These are phyloP conservation scores for Bimastos eiseni DNA, from an alignment of 2,888 invertebrate genomes.

Conservation along the genomic window DNA sequence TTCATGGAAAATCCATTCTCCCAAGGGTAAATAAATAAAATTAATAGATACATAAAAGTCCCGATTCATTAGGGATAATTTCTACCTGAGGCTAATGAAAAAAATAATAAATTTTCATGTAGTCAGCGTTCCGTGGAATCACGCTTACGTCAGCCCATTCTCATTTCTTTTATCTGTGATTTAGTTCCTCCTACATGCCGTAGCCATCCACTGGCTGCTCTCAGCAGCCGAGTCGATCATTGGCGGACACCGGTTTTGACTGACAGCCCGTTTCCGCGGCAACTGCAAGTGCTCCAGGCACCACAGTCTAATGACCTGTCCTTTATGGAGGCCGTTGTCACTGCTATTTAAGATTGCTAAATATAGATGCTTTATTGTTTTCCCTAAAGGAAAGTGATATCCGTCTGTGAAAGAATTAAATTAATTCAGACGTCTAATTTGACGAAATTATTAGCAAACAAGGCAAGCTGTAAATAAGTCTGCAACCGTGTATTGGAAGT, in stretches of 20 bases:
- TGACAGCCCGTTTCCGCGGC: constrained; percentile 13
- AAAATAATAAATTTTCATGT: not conserved
- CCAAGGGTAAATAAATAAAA: no score
- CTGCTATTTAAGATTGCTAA: not conserved
- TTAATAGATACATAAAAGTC: not conserved
- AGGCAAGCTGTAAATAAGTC: not conserved
- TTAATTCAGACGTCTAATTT: constrained; percentile 5
- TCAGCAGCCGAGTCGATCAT: not conserved
- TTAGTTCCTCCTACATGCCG: not conserved
- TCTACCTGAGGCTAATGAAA: not conserved
- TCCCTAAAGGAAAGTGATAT: not conserved
- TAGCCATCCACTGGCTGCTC: not conserved
- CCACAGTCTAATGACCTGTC: not conserved
- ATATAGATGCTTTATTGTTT: not conserved
- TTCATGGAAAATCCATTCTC: no score
- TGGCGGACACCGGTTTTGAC: not conserved
- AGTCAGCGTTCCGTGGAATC: constrained; percentile 13
- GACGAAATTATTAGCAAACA: not conserved
- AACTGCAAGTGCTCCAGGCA: constrained; percentile 13
- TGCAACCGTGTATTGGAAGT: not conserved
- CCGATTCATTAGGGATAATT: not conserved
- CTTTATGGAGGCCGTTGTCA: not conserved
- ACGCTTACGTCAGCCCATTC: constrained; percentile 1
- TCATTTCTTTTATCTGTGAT: not conserved
- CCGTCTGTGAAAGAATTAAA: not conserved